phyloP scores from a whole-genome alignment of 2,113 vertebrate species.

The Camelus bactrianus region DNA sequence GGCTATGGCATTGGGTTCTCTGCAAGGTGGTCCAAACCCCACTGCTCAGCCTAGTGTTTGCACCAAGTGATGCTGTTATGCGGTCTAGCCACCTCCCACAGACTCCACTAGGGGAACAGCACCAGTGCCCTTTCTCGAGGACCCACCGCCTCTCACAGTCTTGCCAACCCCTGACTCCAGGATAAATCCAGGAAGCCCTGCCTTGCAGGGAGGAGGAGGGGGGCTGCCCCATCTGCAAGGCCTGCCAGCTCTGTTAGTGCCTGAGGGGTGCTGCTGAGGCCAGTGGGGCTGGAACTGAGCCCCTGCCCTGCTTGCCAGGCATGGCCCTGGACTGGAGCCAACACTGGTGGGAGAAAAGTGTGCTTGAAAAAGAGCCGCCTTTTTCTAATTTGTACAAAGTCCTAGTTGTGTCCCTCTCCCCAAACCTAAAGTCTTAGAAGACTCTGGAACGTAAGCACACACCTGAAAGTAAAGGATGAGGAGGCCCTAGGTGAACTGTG shows the following conservation, averaged over 20 bases:
- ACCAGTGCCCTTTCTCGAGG: background rate
- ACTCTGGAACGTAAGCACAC: background rate
- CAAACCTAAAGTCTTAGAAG: background rate
- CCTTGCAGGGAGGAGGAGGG: background rate
- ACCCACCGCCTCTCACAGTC: background rate
- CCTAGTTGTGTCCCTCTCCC: background rate
- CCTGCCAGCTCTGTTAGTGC: background rate
- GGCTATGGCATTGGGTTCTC: background rate
- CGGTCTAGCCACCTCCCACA: background rate
- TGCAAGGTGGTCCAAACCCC: too few species aligned
- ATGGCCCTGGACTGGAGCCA: background rate
- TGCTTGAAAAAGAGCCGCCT: background rate
- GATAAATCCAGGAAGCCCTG: too few species aligned
- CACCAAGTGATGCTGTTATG: accelerated
- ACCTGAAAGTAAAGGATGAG: background rate
- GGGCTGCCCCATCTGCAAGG: too few species aligned
- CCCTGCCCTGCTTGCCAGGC: background rate
- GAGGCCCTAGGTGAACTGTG: background rate
- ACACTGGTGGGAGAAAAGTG: background rate
- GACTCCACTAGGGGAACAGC: background rate
- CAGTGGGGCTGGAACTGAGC: accelerated
- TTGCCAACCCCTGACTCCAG: background rate
- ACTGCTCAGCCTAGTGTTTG: background rate
- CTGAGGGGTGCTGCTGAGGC: background rate
- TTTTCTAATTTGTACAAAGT: background rate